phyloP scores from a whole-genome alignment of 1,140 invertebrate genomes.

The Dendroctonus valens region DNA sequence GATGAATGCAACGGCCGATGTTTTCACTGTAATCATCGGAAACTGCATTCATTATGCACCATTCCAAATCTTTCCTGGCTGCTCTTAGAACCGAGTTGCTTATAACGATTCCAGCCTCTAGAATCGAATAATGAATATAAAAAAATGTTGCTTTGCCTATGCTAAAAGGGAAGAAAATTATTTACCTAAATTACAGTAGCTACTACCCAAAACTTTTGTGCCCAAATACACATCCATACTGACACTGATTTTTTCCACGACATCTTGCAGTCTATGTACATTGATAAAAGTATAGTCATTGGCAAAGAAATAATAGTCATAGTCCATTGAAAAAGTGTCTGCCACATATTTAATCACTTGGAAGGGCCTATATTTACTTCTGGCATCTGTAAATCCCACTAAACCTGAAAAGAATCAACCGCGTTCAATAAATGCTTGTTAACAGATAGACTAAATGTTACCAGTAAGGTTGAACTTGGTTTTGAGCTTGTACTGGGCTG shows the following conservation, averaged over 20 bases:
- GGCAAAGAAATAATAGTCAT: slow-evolving; percentile 86
- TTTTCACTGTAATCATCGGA: slow-evolving; percentile 77
- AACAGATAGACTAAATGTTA: neutral
- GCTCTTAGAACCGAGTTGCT: slow-evolving; percentile 74
- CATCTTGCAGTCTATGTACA: slow-evolving; percentile 64
- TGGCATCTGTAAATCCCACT: slow-evolving; percentile 77
- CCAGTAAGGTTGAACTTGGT: slow-evolving; percentile 67
- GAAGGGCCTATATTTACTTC: slow-evolving; percentile 72
- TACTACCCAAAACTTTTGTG: slow-evolving; percentile 52
- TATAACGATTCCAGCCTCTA: slow-evolving; percentile 71
- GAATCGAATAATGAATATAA: slow-evolving; percentile 24
- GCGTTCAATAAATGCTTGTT: no score
- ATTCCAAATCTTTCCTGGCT: slow-evolving; percentile 73
- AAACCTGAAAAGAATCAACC: slow-evolving; percentile 52
- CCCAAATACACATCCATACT: slow-evolving; percentile 80
- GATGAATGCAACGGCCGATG: slow-evolving; percentile 76
- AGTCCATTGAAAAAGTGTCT: slow-evolving; percentile 84
- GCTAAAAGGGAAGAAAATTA: slow-evolving; percentile 7
- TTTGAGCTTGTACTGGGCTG: slow-evolving; percentile 61
- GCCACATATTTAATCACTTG: slow-evolving; percentile 86
- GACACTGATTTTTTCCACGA: slow-evolving; percentile 76
- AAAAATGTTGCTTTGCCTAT: no score
- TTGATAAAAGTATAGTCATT: slow-evolving; percentile 81
- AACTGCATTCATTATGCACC: slow-evolving; percentile 81
- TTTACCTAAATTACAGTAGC: slow-evolving; percentile 65